Conservation (phyloP, 2,797 vertebrate genomes). For the Orientallactaga sibirica region DNA sequence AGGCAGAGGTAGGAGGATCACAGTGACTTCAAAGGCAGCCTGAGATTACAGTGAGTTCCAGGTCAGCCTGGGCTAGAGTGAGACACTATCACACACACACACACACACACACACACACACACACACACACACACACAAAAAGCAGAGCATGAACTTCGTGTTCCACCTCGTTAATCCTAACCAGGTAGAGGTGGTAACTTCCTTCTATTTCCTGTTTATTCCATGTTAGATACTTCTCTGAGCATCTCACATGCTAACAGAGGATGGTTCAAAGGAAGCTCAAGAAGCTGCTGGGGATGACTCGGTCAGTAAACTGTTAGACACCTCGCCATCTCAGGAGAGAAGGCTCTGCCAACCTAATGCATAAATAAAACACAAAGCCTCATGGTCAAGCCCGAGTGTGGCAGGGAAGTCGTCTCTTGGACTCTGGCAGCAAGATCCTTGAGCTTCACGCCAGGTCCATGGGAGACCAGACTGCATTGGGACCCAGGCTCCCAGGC, state of each 20-base stretch:
- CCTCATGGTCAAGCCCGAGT: slow-evolving; percentile 1
- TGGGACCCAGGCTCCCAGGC: slow-evolving; percentile 33
- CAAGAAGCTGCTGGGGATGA: not conserved
- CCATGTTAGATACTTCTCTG: not conserved
- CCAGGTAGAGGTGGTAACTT: not conserved
- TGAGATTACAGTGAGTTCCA: too few species aligned
- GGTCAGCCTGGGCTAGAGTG: too few species aligned
- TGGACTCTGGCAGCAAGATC: slow-evolving; percentile 47
- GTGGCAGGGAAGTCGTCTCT: not conserved
- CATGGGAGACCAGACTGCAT: slow-evolving; percentile 18
- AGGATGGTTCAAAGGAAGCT: not conserved
- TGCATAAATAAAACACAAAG: slow-evolving; percentile 67
- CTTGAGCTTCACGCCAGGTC: not conserved
- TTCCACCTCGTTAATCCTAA: not conserved
- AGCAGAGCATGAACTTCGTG: not conserved
- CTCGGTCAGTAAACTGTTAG: not conserved
- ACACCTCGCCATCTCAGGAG: slow-evolving; percentile 28
- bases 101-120: too few species aligned
- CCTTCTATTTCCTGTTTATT: not conserved
- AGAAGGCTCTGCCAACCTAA: slow-evolving; percentile 60
- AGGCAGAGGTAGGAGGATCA: too few species aligned
- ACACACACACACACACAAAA: too few species aligned
- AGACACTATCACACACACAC: too few species aligned
- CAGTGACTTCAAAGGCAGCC: too few species aligned
- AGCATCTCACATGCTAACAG: not conserved